phyloP scores from a whole-genome alignment of 2,797 vertebrate genomes.

The Sebastes paucispinis region DNA sequence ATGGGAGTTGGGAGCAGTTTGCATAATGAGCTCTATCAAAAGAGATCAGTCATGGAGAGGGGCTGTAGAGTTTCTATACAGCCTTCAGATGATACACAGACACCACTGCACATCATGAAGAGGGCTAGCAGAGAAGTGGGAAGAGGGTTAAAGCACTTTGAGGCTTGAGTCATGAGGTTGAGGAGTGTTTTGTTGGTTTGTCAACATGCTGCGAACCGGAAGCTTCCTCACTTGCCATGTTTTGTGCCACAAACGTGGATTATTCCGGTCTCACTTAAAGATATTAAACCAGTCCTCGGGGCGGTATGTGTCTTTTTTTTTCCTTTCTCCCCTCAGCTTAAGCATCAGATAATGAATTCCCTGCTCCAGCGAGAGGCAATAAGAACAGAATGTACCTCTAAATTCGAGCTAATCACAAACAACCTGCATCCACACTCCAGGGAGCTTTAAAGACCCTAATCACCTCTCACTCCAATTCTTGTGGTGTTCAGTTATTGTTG shows the following conservation, averaged over 20 bases:
- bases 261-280: constrained; percentile 46
- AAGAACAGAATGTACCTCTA: constrained; percentile 72
- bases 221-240: constrained; percentile 29
- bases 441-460: constrained; percentile 76
- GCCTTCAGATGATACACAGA: constrained; percentile 67
- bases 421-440: constrained; percentile 68
- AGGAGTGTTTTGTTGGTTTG: constrained; percentile 66
- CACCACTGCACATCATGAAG: constrained; percentile 49
- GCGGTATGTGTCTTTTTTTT: background rate
- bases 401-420: constrained; percentile 73
- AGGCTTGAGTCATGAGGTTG: constrained; percentile 47
- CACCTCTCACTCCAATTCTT: constrained; percentile 72
- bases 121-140: constrained; percentile 55
- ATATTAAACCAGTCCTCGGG: constrained; percentile 46
- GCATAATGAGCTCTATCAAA: constrained; percentile 88
- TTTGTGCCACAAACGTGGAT: constrained; percentile 25
- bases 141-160: constrained; percentile 66
- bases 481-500: constrained; percentile 67
- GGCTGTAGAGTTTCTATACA: constrained; percentile 72
- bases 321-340: constrained; percentile 4
- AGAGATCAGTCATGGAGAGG: constrained; percentile 80
- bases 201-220: constrained; percentile 45
- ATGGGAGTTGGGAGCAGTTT: constrained; percentile 88
- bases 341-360: constrained; percentile 69
- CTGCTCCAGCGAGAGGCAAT: constrained; percentile 50